These are phyloP conservation scores for Cosmopolites sordidus DNA, from an alignment of 2,888 invertebrate species.

Conservation along the genomic window DNA sequence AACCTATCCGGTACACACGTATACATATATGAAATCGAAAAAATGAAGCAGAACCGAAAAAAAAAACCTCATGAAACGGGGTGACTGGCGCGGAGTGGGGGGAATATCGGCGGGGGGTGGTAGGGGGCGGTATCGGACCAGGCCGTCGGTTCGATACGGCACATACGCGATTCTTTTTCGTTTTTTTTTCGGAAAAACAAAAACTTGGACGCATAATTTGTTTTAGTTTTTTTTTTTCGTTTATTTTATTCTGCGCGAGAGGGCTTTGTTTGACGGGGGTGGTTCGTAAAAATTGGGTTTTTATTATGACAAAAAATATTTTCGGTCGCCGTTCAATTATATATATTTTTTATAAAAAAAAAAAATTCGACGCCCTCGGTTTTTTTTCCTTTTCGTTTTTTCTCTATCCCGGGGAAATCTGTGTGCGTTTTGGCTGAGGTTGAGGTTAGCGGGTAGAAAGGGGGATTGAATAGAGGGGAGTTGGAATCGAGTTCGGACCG, in stretches of 20 bases:
- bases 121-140: conserved; percentile 19
- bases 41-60: not conserved
- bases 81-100: not conserved
- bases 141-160: conserved; percentile 20
- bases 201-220: conserved; percentile 44
- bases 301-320: conserved; percentile 50
- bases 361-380: conserved; percentile 7
- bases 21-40: not conserved
- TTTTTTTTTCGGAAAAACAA: conserved; percentile 32
- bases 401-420: conserved; percentile 2
- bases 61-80: not conserved
- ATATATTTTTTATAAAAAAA: not conserved
- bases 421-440: not conserved
- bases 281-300: conserved; percentile 47
- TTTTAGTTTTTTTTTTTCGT: conserved; percentile 44
- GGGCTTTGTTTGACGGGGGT: conserved; percentile 42
- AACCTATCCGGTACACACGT: not conserved
- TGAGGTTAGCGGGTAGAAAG: not conserved
- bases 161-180: conserved; percentile 35
- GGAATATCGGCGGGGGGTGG: not conserved
- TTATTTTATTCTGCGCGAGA: conserved; percentile 40
- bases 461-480: too few relatives aligned
- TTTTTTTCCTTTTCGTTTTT: conserved; percentile 12
- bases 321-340: conserved; percentile 43
- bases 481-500: too few relatives aligned